phyloP scores from a whole-genome alignment of 1,140 invertebrate genomes.

The Leptoteleia sp. region DNA sequence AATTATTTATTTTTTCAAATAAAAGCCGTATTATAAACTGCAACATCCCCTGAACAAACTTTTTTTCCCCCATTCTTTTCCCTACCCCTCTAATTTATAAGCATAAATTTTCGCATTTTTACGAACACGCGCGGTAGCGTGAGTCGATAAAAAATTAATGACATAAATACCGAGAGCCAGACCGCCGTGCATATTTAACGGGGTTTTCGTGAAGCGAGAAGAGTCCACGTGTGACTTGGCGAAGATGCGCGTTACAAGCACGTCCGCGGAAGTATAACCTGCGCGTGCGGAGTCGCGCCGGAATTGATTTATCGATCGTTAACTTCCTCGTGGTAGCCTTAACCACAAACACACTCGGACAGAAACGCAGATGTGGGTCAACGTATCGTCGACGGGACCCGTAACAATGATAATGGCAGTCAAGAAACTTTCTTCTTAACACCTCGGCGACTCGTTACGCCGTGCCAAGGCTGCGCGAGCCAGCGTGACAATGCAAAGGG shows the following conservation, averaged over 20 bases:
- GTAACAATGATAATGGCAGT: slow-evolving; percentile 23
- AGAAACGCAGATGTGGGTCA: slow-evolving; percentile 53
- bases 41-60: too few species aligned
- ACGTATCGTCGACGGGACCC: slow-evolving; percentile 37
- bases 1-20: too few species aligned
- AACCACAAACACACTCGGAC: slow-evolving; percentile 44
- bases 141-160: too few species aligned
- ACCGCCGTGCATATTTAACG: slow-evolving; percentile 16
- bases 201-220: slow-evolving; percentile 12
- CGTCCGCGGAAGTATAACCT: slow-evolving; percentile 37
- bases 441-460: slow-evolving; percentile 31
- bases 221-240: slow-evolving; percentile 18
- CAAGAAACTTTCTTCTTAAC: slow-evolving; percentile 41
- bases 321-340: slow-evolving; percentile 31
- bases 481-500: slow-evolving; percentile 12
- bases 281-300: slow-evolving; percentile 59
- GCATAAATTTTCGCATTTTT: too few species aligned
- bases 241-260: slow-evolving; percentile 26
- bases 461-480: slow-evolving; percentile 20
- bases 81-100: too few species aligned
- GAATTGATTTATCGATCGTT: slow-evolving; percentile 65
- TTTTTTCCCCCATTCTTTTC: too few species aligned
- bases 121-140: too few species aligned
- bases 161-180: too few species aligned
- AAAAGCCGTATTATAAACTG: too few species aligned